Conservation (phyloP, 2,888 invertebrate genomes). For the Perithous albicinctus region DNA sequence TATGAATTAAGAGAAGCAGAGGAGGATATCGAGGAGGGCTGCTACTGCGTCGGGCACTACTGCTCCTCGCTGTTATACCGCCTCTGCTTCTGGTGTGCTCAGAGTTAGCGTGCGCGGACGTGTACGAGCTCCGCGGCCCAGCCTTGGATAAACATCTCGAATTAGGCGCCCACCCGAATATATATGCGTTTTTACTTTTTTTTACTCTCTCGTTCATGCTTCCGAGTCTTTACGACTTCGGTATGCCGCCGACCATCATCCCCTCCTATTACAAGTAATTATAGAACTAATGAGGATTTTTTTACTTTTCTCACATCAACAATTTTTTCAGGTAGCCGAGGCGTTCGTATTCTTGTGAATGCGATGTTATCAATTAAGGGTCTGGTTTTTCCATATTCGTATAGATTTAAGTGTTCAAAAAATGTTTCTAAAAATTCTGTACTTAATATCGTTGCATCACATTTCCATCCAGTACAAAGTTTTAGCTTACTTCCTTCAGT, state of each 20-base stretch:
- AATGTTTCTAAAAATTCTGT: too few relatives aligned
- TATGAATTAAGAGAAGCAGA: slow-evolving; percentile 83
- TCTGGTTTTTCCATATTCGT: not conserved
- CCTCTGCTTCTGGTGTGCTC: slow-evolving; percentile 46
- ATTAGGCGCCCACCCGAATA: slow-evolving; percentile 77
- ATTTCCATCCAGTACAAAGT: too few relatives aligned
- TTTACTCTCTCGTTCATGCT: slow-evolving; percentile 51
- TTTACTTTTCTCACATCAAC: not conserved
- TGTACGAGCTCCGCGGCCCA: slow-evolving; percentile 69
- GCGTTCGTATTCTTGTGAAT: not conserved
- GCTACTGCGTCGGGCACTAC: slow-evolving; percentile 60
- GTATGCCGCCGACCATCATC: slow-evolving; percentile 65
- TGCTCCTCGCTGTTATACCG: slow-evolving; percentile 35
- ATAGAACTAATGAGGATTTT: slow-evolving; percentile 63
- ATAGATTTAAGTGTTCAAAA: too few relatives aligned
- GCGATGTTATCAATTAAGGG: not conserved
- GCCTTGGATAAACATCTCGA: slow-evolving; percentile 84
- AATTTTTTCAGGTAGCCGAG: slow-evolving; percentile 2
- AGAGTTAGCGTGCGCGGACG: slow-evolving; percentile 45
- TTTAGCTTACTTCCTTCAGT: too few relatives aligned
- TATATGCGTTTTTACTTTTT: slow-evolving; percentile 42
- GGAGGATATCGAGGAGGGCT: slow-evolving; percentile 65
- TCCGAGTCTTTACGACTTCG: slow-evolving; percentile 69
- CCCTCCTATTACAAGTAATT: slow-evolving; percentile 58
- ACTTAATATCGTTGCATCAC: too few relatives aligned